Evolutionary conservation across 2,113 vertebrate species (phyloP).

Genomic region (Channa argus): DNA sequence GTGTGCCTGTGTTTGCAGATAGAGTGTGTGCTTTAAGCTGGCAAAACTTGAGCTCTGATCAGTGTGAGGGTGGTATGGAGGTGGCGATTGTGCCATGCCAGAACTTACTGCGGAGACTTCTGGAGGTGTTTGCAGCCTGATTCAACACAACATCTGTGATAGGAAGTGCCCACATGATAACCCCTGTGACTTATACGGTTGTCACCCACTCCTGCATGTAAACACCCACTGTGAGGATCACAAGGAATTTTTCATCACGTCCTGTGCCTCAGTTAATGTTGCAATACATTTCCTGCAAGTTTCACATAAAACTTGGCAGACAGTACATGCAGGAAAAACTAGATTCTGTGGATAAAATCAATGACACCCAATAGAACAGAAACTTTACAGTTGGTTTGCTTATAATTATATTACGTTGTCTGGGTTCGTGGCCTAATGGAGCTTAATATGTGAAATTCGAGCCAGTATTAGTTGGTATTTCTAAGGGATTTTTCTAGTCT

Average conservation of each 20-base stretch:
- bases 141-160: slow-evolving; percentile 49
- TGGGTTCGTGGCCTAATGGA: too few species aligned
- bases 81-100: slow-evolving; percentile 51
- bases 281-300: background rate
- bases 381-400: background rate
- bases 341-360: background rate
- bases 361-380: background rate
- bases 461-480: slow-evolving; percentile 15
- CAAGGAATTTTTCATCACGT: slow-evolving; percentile 21
- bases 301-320: background rate
- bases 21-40: slow-evolving; percentile 32
- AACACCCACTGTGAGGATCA: slow-evolving; percentile 33
- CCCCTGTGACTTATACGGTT: slow-evolving; percentile 15
- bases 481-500: background rate
- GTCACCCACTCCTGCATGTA: slow-evolving; percentile 35
- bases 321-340: slow-evolving; percentile 6
- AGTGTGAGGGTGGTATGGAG: slow-evolving; percentile 35
- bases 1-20: slow-evolving; percentile 27
- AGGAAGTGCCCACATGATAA: slow-evolving; percentile 52
- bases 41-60: slow-evolving; percentile 40
- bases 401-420: background rate
- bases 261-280: background rate
- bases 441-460: background rate
- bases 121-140: slow-evolving; percentile 52
- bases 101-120: slow-evolving; percentile 44